A percentile compares a stretch with the other conserved stretches of the same genome.
Evolutionary conservation across 2,797 vertebrate genomes (phyloP).

Genomic region (Enteromius anoplus): DNA sequence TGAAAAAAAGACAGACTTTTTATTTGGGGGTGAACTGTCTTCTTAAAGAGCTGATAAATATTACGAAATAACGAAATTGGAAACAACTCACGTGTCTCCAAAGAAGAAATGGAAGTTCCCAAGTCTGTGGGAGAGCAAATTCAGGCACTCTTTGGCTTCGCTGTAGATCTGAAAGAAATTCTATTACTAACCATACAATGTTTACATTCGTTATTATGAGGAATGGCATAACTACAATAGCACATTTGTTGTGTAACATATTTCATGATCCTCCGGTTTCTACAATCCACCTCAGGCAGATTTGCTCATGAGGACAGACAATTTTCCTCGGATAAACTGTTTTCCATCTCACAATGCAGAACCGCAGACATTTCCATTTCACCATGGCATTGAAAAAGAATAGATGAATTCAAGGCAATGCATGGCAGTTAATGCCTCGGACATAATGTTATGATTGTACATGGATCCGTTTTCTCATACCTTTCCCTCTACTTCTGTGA

Average conservation of each 20-base stretch:
- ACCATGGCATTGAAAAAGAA: not conserved
- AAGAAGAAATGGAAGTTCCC: slow-evolving; percentile 92
- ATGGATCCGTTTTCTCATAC: slow-evolving; percentile 67
- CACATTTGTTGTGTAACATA: slow-evolving; percentile 20
- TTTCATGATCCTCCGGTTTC: slow-evolving; percentile 13
- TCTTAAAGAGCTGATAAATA: not conserved
- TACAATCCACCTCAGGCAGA: not conserved
- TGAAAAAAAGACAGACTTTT: not conserved
- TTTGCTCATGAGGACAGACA: not conserved
- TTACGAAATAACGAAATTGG: not conserved
- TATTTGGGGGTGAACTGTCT: not conserved
- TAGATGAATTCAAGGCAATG: not conserved
- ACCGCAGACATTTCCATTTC: slow-evolving; percentile 45
- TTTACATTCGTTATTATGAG: not conserved
- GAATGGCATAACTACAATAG: slow-evolving; percentile 1
- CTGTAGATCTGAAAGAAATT: slow-evolving; percentile 87
- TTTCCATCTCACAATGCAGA: slow-evolving; percentile 52
- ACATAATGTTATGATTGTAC: not conserved
- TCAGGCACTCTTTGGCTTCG: slow-evolving; percentile 98
- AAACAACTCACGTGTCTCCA: slow-evolving; percentile 88
- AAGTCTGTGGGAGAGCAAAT: slow-evolving; percentile 93
- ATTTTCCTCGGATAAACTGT: slow-evolving; percentile 39
- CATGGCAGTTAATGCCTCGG: not conserved
- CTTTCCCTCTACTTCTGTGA: slow-evolving; percentile 92
- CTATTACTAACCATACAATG: slow-evolving; percentile 11